Evolutionary conservation across 2,888 invertebrate genomes (phyloP).

Genomic region (Chaetoderma sp.): DNA sequence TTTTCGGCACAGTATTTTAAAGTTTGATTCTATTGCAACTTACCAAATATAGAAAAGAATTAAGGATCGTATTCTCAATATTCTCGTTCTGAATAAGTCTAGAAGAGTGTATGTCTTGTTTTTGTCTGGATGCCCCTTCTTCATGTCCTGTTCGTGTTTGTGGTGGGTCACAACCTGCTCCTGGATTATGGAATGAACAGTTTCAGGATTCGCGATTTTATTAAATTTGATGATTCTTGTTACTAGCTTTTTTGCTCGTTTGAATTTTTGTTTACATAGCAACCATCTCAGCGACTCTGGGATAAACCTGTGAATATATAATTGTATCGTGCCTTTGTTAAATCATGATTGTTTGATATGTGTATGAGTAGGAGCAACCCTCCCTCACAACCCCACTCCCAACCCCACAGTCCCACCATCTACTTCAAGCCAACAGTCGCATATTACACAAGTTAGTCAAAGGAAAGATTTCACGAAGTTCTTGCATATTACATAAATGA

Average conservation of each 20-base stretch:
- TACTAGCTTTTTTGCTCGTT: conserved; percentile 43
- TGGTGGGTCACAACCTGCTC: conserved; percentile 42
- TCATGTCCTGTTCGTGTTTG: conserved; percentile 22
- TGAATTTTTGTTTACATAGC: conserved; percentile 44
- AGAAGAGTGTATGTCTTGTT: conserved; percentile 48
- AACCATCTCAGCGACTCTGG: conserved; percentile 65
- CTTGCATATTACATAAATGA: no score
- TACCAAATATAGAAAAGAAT: conserved; percentile 64
- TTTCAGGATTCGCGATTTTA: conserved; percentile 45
- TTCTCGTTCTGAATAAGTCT: conserved; percentile 54
- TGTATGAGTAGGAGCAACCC: no score
- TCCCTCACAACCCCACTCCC: no score
- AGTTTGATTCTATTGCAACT: no score
- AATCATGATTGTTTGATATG: no score
- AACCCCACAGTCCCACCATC: no score
- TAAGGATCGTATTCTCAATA: conserved; percentile 55
- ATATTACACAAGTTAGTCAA: no score
- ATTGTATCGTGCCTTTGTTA: no score
- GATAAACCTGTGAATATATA: conserved; percentile 44
- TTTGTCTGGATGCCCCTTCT: conserved; percentile 23
- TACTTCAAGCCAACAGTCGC: no score
- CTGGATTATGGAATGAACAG: conserved; percentile 26
- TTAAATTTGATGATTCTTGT: conserved; percentile 47
- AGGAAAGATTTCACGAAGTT: no score
- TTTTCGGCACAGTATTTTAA: no score